These are phyloP conservation scores for Ptilodon capucinus DNA, from an alignment of 2,888 invertebrate genomes.

Conservation along the genomic window DNA sequence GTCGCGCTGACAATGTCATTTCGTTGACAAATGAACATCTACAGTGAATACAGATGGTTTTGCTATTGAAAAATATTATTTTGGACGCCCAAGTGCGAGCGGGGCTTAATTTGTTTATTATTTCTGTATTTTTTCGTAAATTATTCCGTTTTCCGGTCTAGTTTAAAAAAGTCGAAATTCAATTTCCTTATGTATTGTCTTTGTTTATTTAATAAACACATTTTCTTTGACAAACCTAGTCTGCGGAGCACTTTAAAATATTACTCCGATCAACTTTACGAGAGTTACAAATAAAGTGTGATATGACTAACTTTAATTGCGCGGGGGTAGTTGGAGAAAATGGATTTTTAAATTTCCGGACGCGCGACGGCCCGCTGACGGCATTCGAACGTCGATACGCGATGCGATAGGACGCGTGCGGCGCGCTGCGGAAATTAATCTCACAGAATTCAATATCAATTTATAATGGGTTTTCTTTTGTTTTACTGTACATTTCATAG, in stretches of 20 bases:
- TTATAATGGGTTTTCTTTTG: too few species aligned
- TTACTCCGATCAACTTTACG: neutral
- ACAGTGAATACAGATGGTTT: too few species aligned
- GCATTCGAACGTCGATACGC: constrained; percentile 28
- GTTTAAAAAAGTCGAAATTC: neutral
- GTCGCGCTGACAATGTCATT: too few species aligned
- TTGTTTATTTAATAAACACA: too few species aligned
- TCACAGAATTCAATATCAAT: too few species aligned
- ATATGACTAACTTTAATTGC: constrained; percentile 16
- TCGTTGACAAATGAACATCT: too few species aligned
- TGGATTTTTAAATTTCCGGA: constrained; percentile 53
- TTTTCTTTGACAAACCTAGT: too few species aligned
- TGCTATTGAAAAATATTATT: too few species aligned
- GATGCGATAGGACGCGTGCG: constrained; percentile 38
- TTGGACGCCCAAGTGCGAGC: too few species aligned
- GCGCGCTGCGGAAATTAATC: constrained; percentile 42
- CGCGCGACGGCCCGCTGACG: constrained; percentile 3
- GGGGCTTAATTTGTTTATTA: neutral
- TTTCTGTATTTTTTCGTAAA: too few species aligned
- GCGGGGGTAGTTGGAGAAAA: constrained; percentile 46
- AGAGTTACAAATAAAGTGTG: neutral
- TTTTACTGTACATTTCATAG: too few species aligned
- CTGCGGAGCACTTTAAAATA: neutral
- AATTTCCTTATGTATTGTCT: too few species aligned
- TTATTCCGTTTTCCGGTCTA: neutral